Base-by-base conservation (phyloP, 2,113 vertebrate species). In the Oryzias celebensis region DNA sequence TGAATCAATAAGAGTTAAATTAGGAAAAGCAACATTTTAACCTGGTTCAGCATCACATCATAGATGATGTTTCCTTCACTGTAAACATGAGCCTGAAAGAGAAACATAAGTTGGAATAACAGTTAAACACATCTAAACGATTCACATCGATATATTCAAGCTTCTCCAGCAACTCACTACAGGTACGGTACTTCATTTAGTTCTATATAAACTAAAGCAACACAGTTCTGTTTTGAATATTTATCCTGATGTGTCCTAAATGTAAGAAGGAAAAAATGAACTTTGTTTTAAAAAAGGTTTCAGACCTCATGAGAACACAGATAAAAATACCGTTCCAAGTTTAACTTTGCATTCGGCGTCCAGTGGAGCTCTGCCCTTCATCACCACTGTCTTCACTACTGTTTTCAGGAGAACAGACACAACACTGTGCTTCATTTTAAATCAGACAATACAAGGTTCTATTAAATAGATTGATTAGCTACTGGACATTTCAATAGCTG, bases 11-110 rank as follows among this genome's bases (percentile, higher is more conserved):
- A 36, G 31, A 28, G 7, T 36, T 7, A 36, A 36, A 36, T 36
- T 2, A 36, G 31, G 31, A 7, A 10, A 12, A 36, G 31, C 7
- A 46, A 14, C 16, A 3, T 45, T 44, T 51, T 58, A 28, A 71
- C 95, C 91, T 96, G 95, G 87, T 95, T 96, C 1, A 96, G 79
- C 93, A 96, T 94, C 44, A 93, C 91, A 7, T 96, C 93, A 23
- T 94, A 96, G 58, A 95, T 81, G 51, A 94, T 88, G 1, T 84
- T 82, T 52, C 93, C 94, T 80, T 96, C 94, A 65, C 68, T 80
- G 77, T 94, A 95, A 52, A 96, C 92, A 23, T 95, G 93, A 50
- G 94, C 94, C 95, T 96, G 77, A 50, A 71, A 61, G 4, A 68
- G 0, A 73, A 78, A 18, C 31, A 36, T 8, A 1, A 36, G 31